phyloP scores from a whole-genome alignment of 2,797 vertebrate species.

The Cryptoprocta ferox region DNA sequence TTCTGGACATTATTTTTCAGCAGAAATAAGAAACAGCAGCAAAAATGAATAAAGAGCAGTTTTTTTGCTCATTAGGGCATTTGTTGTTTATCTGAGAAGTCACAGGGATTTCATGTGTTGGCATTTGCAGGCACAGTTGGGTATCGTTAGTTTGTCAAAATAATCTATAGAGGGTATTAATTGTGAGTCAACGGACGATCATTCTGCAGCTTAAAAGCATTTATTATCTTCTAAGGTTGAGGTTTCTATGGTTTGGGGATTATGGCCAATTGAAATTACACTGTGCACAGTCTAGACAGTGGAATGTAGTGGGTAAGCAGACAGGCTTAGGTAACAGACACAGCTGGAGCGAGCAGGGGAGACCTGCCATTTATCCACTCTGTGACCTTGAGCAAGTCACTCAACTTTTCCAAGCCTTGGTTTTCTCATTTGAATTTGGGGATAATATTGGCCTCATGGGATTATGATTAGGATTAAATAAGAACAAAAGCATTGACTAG shows the following conservation, averaged over 20 bases:
- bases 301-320: not conserved
- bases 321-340: not conserved
- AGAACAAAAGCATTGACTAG: not conserved
- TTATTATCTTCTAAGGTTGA: slow-evolving; percentile 47
- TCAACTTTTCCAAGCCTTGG: not conserved
- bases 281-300: not conserved
- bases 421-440: not conserved
- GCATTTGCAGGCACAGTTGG: slow-evolving; percentile 60
- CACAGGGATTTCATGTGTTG: not conserved
- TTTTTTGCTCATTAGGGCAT: not conserved
- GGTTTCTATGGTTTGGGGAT: slow-evolving; percentile 33
- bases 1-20: slow-evolving; percentile 61
- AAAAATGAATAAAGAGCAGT: not conserved
- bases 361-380: not conserved
- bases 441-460: not conserved
- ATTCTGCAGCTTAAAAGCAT: slow-evolving; percentile 44
- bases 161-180: slow-evolving; percentile 69
- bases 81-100: slow-evolving; percentile 33
- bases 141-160: slow-evolving; percentile 59
- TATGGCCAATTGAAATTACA: not conserved
- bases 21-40: slow-evolving; percentile 45
- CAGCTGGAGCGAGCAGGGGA: not conserved
- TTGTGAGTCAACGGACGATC: slow-evolving; percentile 49
- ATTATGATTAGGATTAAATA: not conserved
- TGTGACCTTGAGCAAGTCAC: not conserved